Evolutionary conservation across 2,113 vertebrate species (phyloP), one percentile per base, ranked within the genome.

Genomic region (Peromyscus californicus): DNA sequence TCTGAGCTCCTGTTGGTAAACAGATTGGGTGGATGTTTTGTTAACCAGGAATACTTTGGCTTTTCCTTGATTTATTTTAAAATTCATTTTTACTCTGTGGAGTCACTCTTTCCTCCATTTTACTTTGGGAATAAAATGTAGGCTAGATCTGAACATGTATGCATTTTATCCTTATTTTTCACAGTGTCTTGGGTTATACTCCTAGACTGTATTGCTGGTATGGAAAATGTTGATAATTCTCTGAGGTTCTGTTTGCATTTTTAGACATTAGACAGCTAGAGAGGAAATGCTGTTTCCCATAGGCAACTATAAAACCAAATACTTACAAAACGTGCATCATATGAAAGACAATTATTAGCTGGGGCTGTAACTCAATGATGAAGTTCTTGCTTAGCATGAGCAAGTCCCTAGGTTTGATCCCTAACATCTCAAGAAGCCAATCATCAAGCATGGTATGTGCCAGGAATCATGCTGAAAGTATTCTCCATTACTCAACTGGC

Each of bases 1-100:
- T 33, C 74, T 78, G 76, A 72, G 29, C 3, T 54, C 21, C 17
- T 0, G 15, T 1, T 74, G 36, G 33, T 10, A 42, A 75, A 57
- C 48, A 3, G 8, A 69, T 63, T 24, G 76, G 3, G 0, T 57
- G 31, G 2, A 39, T 0, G 0, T 36, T 79, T 87, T 3, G 0
- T n/a, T 4, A 70, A 17, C 57, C 42, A 51, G 39, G 2, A 65
- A 6, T 4, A 12, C 39, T 48, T 83, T 79, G 84, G 69, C 69
- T 79, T 72, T 59, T 42, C 59, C 65, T 65, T 21, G 48, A 45
- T 93, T 85, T 90, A 21, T 75, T 59, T 76, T 67, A 82, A 63
- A 92, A 22, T 29, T 24, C 39, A 2, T 29, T 39, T 39, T 7
- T 65, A 51, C 54, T 90, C 51, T 39, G 5, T 0, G 2, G 7